phyloP scores from a whole-genome alignment of 1,140 invertebrate species.

The Pseudomyrmex dendroicus region DNA sequence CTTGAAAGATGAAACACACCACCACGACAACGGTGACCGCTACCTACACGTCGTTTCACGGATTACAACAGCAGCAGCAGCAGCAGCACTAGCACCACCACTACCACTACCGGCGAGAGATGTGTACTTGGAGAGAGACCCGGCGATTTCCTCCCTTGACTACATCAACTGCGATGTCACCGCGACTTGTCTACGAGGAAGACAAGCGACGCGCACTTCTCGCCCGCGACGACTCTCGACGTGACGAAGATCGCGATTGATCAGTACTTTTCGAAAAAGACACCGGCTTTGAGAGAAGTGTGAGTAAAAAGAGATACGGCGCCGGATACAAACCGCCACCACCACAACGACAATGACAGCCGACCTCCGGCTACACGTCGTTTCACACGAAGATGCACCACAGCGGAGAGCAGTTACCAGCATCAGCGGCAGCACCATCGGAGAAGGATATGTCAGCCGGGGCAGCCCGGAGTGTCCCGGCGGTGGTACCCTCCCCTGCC shows the following conservation, averaged over 20 bases:
- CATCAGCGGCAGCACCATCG: slow-evolving; percentile 52
- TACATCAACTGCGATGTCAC: background rate
- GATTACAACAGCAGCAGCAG: slow-evolving; percentile 19
- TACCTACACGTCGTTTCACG: slow-evolving; percentile 61
- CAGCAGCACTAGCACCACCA: slow-evolving; percentile 39
- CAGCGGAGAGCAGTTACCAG: slow-evolving; percentile 13
- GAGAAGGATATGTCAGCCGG: slow-evolving; percentile 44
- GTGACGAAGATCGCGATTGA: slow-evolving; percentile 63
- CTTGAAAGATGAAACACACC: slow-evolving; percentile 33
- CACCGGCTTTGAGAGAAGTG: background rate
- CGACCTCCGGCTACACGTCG: slow-evolving; percentile 45
- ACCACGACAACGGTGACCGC: slow-evolving; percentile 36
- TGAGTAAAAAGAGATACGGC: too few relatives aligned
- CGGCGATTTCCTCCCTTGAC: slow-evolving; percentile 28
- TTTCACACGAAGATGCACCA: slow-evolving; percentile 51
- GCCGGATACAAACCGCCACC: slow-evolving; percentile 30
- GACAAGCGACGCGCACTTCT: slow-evolving; percentile 31
- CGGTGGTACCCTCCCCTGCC: slow-evolving; percentile 2
- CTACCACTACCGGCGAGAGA: slow-evolving; percentile 44
- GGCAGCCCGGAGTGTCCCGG: slow-evolving; percentile 66
- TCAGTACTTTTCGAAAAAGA: slow-evolving; percentile 62
- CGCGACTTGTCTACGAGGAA: background rate
- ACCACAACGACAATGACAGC: slow-evolving; percentile 10
- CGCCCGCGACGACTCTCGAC: slow-evolving; percentile 41
- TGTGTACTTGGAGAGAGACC: background rate